Percentiles rank a stretch among this genome's conserved stretches.
Evolutionary conservation across 2,797 vertebrate species (phyloP).

Genomic region (Acropternis orthonyx): DNA sequence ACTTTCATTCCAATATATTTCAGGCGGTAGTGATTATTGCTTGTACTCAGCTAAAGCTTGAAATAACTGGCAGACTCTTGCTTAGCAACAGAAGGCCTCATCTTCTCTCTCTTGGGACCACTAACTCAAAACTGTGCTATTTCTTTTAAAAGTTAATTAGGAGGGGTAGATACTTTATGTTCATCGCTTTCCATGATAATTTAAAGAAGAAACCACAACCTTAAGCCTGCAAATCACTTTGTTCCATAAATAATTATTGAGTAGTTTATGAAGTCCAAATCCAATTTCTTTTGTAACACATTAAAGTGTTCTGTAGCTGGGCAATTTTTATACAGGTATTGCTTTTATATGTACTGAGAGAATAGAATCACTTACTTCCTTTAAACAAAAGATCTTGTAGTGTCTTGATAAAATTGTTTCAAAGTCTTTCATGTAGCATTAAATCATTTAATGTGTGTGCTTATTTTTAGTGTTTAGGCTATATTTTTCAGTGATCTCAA

Average conservation of each 20-base stretch:
- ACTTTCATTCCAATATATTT: slow-evolving; percentile 79
- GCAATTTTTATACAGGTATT: neutral
- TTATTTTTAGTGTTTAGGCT: neutral
- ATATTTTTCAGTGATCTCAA: neutral
- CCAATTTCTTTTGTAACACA: neutral
- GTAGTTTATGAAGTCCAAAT: neutral
- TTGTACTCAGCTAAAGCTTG: slow-evolving; percentile 75
- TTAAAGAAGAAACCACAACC: neutral
- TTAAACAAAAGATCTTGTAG: neutral
- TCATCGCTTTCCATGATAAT: neutral
- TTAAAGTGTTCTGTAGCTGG: neutral
- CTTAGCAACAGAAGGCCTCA: slow-evolving; percentile 73
- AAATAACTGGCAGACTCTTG: slow-evolving; percentile 75
- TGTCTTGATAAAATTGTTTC: neutral
- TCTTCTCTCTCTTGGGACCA: slow-evolving; percentile 57
- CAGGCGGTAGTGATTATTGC: slow-evolving; percentile 78
- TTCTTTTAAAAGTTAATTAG: slow-evolving; percentile 66
- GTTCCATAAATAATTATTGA: slow-evolving; percentile 40
- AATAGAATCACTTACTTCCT: neutral
- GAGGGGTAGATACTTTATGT: neutral
- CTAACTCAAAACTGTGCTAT: slow-evolving; percentile 64
- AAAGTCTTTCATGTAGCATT: neutral
- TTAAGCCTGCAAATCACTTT: neutral
- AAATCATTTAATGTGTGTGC: neutral
- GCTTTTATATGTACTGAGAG: neutral